Evolutionary conservation across 2,797 vertebrate species (phyloP).

Genomic region (Lemur catta): DNA sequence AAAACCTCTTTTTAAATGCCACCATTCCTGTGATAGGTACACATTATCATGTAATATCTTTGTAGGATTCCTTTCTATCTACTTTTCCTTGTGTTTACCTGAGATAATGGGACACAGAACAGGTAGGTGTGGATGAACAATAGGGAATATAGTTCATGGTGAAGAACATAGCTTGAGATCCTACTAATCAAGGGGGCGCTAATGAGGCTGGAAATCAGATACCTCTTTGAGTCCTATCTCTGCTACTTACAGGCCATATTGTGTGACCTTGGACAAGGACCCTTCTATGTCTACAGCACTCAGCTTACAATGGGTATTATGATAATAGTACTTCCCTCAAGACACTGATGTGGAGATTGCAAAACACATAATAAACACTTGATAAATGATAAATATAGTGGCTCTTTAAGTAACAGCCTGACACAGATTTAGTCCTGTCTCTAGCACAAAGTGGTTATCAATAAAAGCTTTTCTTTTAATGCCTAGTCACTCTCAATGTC

Average conservation of each 20-base stretch:
- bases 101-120: not conserved
- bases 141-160: not conserved
- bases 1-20: not conserved
- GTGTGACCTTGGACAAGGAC: not conserved
- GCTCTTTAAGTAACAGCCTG: not conserved
- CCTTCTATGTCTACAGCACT: not conserved
- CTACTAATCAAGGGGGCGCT: fast-evolving
- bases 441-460: not conserved
- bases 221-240: not conserved
- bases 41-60: too few relatives aligned
- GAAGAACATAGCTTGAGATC: not conserved
- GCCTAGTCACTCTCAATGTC: not conserved
- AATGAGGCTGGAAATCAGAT: not conserved
- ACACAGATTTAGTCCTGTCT: not conserved
- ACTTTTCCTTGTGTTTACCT: not conserved
- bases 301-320: not conserved
- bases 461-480: not conserved
- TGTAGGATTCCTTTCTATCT: not conserved
- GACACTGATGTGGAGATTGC: not conserved
- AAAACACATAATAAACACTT: not conserved
- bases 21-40: not conserved
- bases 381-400: not conserved
- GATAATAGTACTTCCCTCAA: not conserved
- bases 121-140: not conserved
- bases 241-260: not conserved